A percentile compares a stretch with the other conserved stretches of the same genome.
These are phyloP conservation scores for Parthenolecanium corni DNA, from an alignment of 2,888 invertebrate species.

Conservation along the genomic window DNA sequence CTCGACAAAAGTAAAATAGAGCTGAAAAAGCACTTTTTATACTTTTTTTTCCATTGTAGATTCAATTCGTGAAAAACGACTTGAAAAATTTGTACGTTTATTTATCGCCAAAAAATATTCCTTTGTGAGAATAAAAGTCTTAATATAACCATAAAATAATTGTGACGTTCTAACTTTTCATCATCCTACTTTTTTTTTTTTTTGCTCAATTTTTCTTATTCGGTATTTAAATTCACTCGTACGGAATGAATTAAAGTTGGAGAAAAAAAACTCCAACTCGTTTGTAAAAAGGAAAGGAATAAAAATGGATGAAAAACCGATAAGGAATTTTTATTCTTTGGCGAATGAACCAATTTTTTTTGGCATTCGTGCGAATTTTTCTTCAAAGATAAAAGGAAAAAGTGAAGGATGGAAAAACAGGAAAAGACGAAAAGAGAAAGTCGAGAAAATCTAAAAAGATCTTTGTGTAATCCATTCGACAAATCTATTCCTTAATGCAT, in stretches of 20 bases:
- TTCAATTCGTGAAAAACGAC: too few relatives aligned
- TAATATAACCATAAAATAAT: too few relatives aligned
- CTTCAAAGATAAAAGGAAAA: conserved; percentile 1
- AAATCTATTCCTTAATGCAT: not conserved
- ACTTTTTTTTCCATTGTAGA: too few relatives aligned
- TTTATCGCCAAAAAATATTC: too few relatives aligned
- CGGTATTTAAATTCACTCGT: conserved; percentile 4
- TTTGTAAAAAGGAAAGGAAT: not conserved
- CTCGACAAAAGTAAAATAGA: too few relatives aligned
- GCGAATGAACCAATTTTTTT: conserved; percentile 18
- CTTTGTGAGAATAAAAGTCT: too few relatives aligned
- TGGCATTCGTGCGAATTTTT: conserved; percentile 9
- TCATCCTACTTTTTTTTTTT: too few relatives aligned
- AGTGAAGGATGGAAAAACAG: not conserved
- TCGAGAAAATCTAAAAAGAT: not conserved
- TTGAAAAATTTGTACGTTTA: too few relatives aligned
- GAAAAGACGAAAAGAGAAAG: not conserved
- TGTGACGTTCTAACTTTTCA: too few relatives aligned
- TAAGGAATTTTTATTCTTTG: conserved; percentile 14
- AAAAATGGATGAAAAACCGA: not conserved
- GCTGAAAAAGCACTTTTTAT: too few relatives aligned
- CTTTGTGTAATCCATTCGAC: not conserved
- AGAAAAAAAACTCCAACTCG: conserved; percentile 1
- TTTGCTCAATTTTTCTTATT: too few relatives aligned
- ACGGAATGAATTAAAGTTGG: conserved; percentile 8